phyloP scores from a whole-genome alignment of 2,888 invertebrate species.

The Drosophila suboccidentalis region DNA sequence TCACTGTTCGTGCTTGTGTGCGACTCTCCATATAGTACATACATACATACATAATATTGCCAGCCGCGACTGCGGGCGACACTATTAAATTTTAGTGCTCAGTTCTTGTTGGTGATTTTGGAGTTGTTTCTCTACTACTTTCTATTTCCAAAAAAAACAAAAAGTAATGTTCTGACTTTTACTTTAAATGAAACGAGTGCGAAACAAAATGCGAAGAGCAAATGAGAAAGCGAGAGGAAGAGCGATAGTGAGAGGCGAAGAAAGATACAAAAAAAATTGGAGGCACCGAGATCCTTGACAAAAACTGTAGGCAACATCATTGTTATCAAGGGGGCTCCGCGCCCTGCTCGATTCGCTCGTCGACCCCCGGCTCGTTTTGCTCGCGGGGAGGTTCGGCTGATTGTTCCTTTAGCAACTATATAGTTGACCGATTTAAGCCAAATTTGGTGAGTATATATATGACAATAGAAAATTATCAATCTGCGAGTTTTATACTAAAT shows the following conservation, averaged over 20 bases:
- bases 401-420: too few species aligned
- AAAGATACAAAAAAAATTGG: constrained; percentile 41
- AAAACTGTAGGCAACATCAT: constrained; percentile 32
- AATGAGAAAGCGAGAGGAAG: constrained; percentile 1
- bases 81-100: constrained; percentile 61
- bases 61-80: constrained; percentile 48
- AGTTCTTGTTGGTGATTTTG: constrained; percentile 23
- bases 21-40: neutral
- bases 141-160: constrained; percentile 31
- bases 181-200: constrained; percentile 63
- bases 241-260: neutral
- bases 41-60: constrained; percentile 39
- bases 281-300: constrained; percentile 69
- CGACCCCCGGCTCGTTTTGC: too few species aligned
- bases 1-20: constrained; percentile 3
- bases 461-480: too few species aligned
- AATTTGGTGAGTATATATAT: too few species aligned
- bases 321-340: too few species aligned
- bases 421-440: too few species aligned
- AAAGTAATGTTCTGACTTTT: constrained; percentile 58
- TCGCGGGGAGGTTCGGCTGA: too few species aligned
- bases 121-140: constrained; percentile 12
- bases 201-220: constrained; percentile 2
- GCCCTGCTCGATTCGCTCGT: too few species aligned
- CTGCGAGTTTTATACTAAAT: too few species aligned